A percentile compares a stretch with the other conserved stretches of the same genome.
Evolutionary conservation across 2,113 vertebrate species (phyloP).

Genomic region (Clarias magur): DNA sequence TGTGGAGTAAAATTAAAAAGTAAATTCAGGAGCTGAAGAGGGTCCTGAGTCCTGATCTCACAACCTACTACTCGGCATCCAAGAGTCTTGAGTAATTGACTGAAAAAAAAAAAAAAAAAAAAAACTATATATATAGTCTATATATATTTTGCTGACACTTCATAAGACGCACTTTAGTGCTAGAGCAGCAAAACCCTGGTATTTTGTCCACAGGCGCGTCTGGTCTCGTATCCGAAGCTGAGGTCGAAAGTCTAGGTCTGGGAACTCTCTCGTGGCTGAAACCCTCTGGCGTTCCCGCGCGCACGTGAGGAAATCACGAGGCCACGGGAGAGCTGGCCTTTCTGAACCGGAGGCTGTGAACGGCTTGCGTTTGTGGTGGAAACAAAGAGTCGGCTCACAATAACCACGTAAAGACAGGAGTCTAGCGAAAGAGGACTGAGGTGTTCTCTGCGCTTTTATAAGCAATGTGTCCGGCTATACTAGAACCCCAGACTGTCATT

Average conservation of each 20-base stretch:
- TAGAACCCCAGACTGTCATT: neutral
- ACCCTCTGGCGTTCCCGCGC: neutral
- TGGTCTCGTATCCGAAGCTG: constrained; percentile 1
- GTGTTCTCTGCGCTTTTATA: neutral
- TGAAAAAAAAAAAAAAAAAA: neutral
- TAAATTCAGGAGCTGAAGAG: neutral
- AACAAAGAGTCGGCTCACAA: constrained; percentile 58
- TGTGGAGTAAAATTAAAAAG: neutral
- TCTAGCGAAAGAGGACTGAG: constrained; percentile 33
- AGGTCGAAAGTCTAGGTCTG: constrained; percentile 31
- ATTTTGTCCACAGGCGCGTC: neutral
- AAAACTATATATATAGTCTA: neutral
- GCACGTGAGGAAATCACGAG: constrained; percentile 56
- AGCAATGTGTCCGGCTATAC: neutral
- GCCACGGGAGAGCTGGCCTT: constrained; percentile 48
- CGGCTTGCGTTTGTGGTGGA: constrained; percentile 28
- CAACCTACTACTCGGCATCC: neutral
- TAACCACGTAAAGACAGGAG: constrained; percentile 67
- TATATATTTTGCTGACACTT: neutral
- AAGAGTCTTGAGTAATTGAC: neutral
- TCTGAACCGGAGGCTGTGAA: constrained; percentile 62
- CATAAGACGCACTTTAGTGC: neutral
- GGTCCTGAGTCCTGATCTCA: neutral
- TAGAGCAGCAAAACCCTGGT: neutral
- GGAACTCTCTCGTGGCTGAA: constrained; percentile 44